Conservation (phyloP, 2,113 vertebrate genomes). For the Peromyscus maniculatus region DNA sequence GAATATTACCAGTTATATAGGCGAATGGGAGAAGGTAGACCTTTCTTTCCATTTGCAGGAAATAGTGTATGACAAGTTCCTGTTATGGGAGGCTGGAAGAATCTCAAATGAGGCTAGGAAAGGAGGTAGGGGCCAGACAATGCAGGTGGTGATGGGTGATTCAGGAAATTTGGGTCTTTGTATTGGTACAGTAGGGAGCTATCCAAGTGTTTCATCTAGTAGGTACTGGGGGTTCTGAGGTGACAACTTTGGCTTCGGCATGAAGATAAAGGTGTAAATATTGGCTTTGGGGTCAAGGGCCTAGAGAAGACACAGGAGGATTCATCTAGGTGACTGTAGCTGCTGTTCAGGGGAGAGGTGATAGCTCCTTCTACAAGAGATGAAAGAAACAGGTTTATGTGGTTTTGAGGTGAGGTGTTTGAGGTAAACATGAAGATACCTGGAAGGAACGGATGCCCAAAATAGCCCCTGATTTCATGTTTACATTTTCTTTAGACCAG, state of each 20-base stretch:
- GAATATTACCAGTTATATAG: not conserved
- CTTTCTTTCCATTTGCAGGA: constrained; percentile 14
- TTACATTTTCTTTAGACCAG: not conserved
- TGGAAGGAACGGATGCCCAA: not conserved
- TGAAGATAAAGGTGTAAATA: not conserved
- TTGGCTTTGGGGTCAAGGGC: not conserved
- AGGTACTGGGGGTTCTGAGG: not conserved
- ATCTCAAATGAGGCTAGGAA: not conserved
- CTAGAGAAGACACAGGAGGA: too few relatives aligned
- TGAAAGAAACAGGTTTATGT: constrained; percentile 1
- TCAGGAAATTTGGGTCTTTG: constrained; percentile 9
- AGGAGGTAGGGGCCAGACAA: not conserved
- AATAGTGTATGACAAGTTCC: not conserved
- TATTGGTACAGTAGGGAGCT: not conserved
- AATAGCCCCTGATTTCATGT: not conserved
- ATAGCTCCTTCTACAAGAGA: not conserved
- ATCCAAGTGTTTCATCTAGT: not conserved
- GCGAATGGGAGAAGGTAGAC: not conserved
- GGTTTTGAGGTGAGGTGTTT: not conserved
- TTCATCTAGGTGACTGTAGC: not conserved
- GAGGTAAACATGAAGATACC: not conserved
- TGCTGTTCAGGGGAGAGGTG: not conserved
- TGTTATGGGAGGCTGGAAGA: not conserved
- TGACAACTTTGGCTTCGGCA: not conserved
- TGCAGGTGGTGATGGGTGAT: not conserved